Conservation (phyloP, 2,888 invertebrate species). For the Gasteruption jaculator region DNA sequence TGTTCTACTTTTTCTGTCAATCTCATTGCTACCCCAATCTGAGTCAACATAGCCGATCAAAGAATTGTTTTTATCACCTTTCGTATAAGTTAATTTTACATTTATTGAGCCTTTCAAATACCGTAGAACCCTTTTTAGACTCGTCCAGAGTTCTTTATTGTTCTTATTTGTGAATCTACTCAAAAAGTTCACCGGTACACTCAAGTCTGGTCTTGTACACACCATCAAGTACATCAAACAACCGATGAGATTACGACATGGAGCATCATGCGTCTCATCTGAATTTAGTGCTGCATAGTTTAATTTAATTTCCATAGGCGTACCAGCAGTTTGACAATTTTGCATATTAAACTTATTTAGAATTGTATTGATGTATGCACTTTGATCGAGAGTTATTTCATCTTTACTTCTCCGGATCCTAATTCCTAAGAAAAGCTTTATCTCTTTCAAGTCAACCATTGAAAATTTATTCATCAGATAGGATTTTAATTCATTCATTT, state of each 20-base stretch:
- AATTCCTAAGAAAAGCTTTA: constrained; percentile 18
- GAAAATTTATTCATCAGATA: constrained; percentile 12
- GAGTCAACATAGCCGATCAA: constrained; percentile 15
- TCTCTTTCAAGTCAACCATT: constrained; percentile 16
- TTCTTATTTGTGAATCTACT: constrained; percentile 15
- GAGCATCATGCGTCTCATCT: constrained; percentile 10
- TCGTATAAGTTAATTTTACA: constrained; percentile 21
- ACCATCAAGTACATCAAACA: constrained; percentile 23
- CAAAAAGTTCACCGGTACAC: constrained; percentile 15
- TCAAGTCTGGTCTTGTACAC: constrained; percentile 18
- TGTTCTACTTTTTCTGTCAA: constrained; percentile 19
- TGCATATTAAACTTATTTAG: constrained; percentile 25
- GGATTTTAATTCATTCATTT: constrained; percentile 10
- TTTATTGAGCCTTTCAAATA: constrained; percentile 8
- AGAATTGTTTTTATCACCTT: constrained; percentile 16
- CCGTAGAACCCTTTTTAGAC: constrained; percentile 14
- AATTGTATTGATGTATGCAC: constrained; percentile 20
- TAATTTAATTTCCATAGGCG: constrained; percentile 19
- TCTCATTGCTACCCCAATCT: constrained; percentile 13
- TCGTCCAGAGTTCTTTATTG: constrained; percentile 18
- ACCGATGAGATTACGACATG: constrained; percentile 19
- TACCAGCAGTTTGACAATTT: constrained; percentile 21
- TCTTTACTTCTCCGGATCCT: constrained; percentile 10
- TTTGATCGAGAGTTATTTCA: constrained; percentile 23
- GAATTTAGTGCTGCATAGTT: constrained; percentile 12